These are phyloP conservation scores for Apteryx owenii DNA, from an alignment of 2,113 vertebrate genomes.

Conservation along the genomic window DNA sequence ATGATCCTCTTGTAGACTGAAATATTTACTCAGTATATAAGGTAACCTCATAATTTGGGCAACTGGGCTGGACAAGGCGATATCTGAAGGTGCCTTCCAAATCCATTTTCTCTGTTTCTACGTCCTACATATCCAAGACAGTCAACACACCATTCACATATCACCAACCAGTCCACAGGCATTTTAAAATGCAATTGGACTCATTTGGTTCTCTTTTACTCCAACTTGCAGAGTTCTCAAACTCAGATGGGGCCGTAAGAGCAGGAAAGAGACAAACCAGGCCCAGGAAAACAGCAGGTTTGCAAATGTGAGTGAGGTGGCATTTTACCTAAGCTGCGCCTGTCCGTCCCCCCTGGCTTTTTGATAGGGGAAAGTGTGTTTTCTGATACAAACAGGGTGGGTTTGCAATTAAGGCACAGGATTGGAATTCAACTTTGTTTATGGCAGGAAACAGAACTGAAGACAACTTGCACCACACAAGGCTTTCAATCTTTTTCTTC, in stretches of 20 bases:
- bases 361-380: neutral
- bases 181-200: neutral
- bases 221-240: neutral
- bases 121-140: neutral
- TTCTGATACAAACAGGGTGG: neutral
- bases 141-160: neutral
- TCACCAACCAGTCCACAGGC: neutral
- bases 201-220: neutral
- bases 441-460: neutral
- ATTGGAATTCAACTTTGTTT: neutral
- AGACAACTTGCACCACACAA: neutral
- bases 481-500: neutral
- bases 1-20: neutral
- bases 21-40: neutral
- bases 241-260: neutral
- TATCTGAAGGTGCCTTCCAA: neutral
- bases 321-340: neutral
- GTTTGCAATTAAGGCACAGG: neutral
- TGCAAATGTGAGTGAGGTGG: neutral
- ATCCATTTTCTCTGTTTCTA: neutral
- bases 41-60: neutral
- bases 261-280: neutral
- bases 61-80: neutral
- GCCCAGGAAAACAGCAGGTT: neutral
- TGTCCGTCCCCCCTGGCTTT: fast-evolving